Conservation (phyloP, 2,888 invertebrate genomes). For the Amaurobius ferox region DNA sequence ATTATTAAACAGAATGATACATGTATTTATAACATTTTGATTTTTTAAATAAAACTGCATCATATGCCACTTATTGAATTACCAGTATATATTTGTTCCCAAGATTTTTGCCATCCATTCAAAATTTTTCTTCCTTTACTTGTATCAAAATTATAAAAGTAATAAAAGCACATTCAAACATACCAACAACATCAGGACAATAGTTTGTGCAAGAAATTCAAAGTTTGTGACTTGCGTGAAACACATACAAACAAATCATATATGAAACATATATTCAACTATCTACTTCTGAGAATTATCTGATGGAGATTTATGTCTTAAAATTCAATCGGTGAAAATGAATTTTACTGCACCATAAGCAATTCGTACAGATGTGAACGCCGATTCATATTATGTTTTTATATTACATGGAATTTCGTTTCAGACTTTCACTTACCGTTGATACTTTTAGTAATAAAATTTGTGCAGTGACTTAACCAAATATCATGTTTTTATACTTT, state of each 20-base stretch:
- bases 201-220: constrained; percentile 41
- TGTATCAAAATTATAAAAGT: constrained; percentile 71
- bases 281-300: constrained; percentile 9
- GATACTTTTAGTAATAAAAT: too few species aligned
- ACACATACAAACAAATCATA: constrained; percentile 18
- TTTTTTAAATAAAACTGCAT: background rate
- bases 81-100: constrained; percentile 52
- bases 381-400: too few species aligned
- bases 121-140: constrained; percentile 13
- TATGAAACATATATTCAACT: background rate
- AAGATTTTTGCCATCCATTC: constrained; percentile 35
- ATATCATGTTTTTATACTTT: too few species aligned
- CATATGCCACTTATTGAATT: constrained; percentile 15
- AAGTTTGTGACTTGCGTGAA: constrained; percentile 14
- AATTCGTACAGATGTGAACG: too few species aligned
- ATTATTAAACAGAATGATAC: too few species aligned
- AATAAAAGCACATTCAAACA: constrained; percentile 47
- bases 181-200: constrained; percentile 34
- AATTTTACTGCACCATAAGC: too few species aligned
- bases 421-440: too few species aligned
- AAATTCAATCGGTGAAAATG: too few species aligned
- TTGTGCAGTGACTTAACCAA: too few species aligned
- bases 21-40: background rate
- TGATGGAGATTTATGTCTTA: constrained; percentile 1
- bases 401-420: too few species aligned